phyloP scores from a whole-genome alignment of 2,797 vertebrate genomes.

The Dendrocincla fuliginosa region DNA sequence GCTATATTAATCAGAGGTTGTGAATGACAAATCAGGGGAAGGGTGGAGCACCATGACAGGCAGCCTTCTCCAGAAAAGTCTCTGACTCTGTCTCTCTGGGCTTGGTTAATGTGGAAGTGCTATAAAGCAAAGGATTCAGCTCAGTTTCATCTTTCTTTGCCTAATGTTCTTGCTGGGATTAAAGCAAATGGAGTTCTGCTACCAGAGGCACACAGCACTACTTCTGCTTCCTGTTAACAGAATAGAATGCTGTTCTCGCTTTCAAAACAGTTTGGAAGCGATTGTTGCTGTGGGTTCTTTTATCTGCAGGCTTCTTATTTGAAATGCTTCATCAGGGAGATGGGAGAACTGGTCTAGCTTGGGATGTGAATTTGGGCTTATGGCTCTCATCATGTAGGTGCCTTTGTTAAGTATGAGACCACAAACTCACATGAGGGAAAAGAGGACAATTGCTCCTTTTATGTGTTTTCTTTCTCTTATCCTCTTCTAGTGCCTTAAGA shows the following conservation, averaged over 20 bases:
- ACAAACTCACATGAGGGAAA: rapidly evolving
- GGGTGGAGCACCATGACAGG: not conserved
- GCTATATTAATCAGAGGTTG: not conserved
- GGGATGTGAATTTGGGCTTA: not conserved
- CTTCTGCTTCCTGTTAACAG: not conserved
- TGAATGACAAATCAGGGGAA: not conserved
- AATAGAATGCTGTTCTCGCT: not conserved
- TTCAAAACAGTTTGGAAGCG: not conserved
- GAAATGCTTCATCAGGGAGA: not conserved
- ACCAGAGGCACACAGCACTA: not conserved
- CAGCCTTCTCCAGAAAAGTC: not conserved
- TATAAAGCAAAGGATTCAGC: not conserved
- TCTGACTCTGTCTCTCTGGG: not conserved
- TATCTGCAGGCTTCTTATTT: not conserved
- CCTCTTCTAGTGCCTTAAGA: not conserved
- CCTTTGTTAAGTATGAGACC: rapidly evolving
- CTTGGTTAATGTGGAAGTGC: not conserved
- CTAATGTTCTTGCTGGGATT: not conserved
- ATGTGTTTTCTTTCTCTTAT: not conserved
- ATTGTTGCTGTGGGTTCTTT: not conserved
- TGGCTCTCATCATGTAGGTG: not conserved
- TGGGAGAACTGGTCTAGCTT: not conserved
- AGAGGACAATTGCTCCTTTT: not conserved
- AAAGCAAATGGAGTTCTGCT: not conserved
- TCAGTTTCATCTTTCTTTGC: not conserved